Evolutionary conservation across 2,888 invertebrate species (phyloP), one percentile per base, ranked within the genome.

Genomic region (Phaonia tiefii): DNA sequence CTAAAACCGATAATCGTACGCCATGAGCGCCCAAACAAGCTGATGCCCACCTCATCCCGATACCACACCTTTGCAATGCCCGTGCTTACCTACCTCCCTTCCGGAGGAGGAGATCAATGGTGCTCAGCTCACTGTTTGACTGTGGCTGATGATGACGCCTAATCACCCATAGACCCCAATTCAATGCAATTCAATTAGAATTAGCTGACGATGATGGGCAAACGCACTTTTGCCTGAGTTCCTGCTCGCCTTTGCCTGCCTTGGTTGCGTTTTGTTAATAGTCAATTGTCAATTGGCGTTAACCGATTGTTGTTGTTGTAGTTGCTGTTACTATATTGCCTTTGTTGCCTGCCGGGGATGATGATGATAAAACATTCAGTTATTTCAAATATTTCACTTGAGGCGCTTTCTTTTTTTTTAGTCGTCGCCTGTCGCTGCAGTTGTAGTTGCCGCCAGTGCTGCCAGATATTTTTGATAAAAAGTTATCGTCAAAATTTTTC

Each of bases 351-450:
- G 75, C 56, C 54, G 39, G 37, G 17, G 22, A 8, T 5, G 31
- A 10, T 63, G 72, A 80, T 80, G 81, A 81, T 81, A 75, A 81
- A 81, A 81, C 81, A 78, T 81, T 81, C 75, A 81, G 75, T 78
- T 81, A 81, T 81, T 81, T 78, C n/a, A 81, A 81, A 81, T 78
- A 81, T 81, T 81, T 78, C 75, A 66, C 72, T 77, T 73, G 56
- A 49, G 58, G 73, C 56, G 49, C 31, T 31, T 31, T 31, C 31
- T 31, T 31, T 31, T 31, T 31, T 31, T 31, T 3, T 31, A 3
- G 31, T 31, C 31, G 31, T 31, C 31, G 3, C 8, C 46, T 67
- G 51, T 46, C 51, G 58, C 66, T 67, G 39, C 74, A 70, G 39
- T 71, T 74, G 42, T 31, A 22, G 37, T 67, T 74, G 31, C 46